Evolutionary conservation across 2,113 vertebrate species (phyloP).

Genomic region (Lycaon pictus): DNA sequence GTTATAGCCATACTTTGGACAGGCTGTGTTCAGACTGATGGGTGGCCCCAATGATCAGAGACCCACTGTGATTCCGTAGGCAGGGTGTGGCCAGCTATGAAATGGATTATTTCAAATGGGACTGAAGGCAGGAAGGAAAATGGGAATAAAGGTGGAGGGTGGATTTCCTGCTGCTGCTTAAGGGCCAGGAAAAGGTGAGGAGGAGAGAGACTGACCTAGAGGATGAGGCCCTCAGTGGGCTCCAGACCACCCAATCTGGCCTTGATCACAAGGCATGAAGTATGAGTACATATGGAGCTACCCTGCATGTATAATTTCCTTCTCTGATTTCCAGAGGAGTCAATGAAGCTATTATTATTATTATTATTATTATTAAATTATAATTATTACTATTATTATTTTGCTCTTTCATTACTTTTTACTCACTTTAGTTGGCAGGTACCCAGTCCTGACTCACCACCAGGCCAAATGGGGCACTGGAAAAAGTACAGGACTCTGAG

Average conservation of each 20-base stretch:
- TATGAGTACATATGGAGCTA: background rate
- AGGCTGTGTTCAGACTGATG: background rate
- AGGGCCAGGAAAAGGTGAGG: background rate
- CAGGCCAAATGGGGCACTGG: background rate
- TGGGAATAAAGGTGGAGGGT: background rate
- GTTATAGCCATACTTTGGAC: background rate
- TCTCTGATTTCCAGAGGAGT: conserved; percentile 3
- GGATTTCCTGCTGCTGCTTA: background rate
- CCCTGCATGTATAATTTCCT: background rate
- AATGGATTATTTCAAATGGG: background rate
- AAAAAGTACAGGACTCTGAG: background rate
- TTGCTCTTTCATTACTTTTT: background rate
- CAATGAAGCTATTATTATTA: background rate
- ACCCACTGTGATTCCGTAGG: background rate
- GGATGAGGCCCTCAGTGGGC: background rate
- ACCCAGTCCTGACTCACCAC: background rate
- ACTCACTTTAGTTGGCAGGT: background rate
- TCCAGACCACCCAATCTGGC: background rate
- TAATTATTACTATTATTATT: background rate
- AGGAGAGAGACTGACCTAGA: background rate
- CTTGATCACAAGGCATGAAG: background rate
- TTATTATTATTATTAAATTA: background rate
- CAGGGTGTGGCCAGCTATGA: background rate
- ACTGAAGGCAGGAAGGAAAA: background rate
- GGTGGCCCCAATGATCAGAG: background rate